These are phyloP conservation scores for Sphaerodactylus townsendi DNA, from an alignment of 2,113 vertebrate species.

Conservation along the genomic window DNA sequence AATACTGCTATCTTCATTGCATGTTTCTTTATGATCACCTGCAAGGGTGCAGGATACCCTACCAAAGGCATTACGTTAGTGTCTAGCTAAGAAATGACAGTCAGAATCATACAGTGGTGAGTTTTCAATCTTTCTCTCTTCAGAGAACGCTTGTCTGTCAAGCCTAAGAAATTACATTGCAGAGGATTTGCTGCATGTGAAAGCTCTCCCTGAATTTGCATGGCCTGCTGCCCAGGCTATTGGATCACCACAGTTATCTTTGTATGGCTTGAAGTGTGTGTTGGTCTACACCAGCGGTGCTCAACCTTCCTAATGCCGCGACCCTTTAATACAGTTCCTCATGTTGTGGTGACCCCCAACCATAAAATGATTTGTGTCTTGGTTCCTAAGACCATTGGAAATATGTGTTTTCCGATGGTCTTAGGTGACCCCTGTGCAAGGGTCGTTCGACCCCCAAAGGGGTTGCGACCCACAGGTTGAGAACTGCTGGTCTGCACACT, in stretches of 20 bases:
- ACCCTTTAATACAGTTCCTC: no score
- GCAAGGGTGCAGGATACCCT: not conserved
- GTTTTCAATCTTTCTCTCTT: not conserved
- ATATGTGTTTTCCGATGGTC: no score
- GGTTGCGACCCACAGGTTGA: no score
- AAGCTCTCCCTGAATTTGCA: not conserved
- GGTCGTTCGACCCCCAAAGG: no score
- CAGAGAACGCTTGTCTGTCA: not conserved
- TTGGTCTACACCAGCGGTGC: no score
- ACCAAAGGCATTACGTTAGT: not conserved
- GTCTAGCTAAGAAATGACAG: not conserved
- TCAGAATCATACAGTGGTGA: not conserved
- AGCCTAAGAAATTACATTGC: not conserved
- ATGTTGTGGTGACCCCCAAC: no score
- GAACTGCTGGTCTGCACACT: no score
- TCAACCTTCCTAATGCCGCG: no score
- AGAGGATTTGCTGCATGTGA: not conserved
- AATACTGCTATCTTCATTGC: slow-evolving; percentile 22
- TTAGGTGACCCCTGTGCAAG: no score
- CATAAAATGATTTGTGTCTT: no score
- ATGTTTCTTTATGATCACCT: not conserved
- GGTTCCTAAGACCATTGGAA: no score
- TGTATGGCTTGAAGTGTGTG: no score
- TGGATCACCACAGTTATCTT: not conserved
- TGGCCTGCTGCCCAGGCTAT: not conserved